Evolutionary conservation across 1,140 invertebrate species (phyloP), one percentile per base, ranked within the genome.

Genomic region (Rhopalosiphum maidis): DNA sequence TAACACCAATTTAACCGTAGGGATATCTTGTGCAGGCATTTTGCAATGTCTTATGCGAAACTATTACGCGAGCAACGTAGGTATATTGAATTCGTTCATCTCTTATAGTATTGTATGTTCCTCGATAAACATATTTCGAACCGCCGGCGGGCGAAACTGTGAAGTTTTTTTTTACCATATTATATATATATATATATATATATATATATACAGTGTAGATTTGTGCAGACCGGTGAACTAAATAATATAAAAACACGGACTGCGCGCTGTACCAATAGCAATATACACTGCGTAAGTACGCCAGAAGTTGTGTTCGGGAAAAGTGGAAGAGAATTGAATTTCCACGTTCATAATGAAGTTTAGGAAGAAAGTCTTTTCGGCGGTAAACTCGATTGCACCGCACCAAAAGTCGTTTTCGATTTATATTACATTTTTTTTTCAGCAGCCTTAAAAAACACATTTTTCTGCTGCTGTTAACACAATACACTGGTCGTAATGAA

Each of bases 401-500:
- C 86, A 25, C n/a, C n/a, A 37, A 89, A 89, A 89, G 48, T 54
- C 46, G 22, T 89, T 89, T 89, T 89, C n/a, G 35, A 89, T 89
- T 89, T 51, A 51, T 54, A 89, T 89, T 89, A 89, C 35, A 37
- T 54, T 87, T 46, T 8, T 46, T 46, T 8, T 46, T 1, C 25
- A 43, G 11, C 21, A 25, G 86, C 6, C 18, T 54, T 35, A 51
- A 48, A 18, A 22, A 54, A 37, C 41, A 86, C 54, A 35, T 46
- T 46, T 46, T 30, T 86, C 4, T 43, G 37, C 23, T 25, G 37
- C 41, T 43, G 25, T 86, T 30, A n/a, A 86, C 41, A 86, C 25
- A 88, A 35, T 88, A 54, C 7, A 88, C 46, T 88, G 30, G 86
- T 88, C 35, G 51, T 48, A 88, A 87, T 87, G 41, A 87, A 18